These are phyloP conservation scores for Enteromius paludinosus DNA, from an alignment of 2,797 vertebrate genomes.

Conservation along the genomic window DNA sequence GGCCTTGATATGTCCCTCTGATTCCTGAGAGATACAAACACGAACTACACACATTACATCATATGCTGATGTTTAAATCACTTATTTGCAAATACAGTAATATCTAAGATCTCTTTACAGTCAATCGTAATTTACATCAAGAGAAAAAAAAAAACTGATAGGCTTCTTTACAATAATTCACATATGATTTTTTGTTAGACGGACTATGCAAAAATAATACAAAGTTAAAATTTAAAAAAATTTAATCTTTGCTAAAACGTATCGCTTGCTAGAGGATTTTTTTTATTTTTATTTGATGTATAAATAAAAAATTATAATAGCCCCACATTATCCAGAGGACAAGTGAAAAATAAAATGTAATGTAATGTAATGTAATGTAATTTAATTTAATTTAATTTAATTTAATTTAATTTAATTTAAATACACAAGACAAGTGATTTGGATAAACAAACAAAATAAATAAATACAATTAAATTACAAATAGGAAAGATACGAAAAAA, in stretches of 20 bases:
- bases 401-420: too few relatives aligned
- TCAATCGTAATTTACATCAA: slow-evolving; percentile 36
- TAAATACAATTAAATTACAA: background rate
- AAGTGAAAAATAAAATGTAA: too few relatives aligned
- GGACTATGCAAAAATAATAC: background rate
- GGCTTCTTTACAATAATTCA: background rate
- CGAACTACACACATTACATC: background rate
- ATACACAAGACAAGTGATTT: background rate
- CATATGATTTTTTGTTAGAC: background rate
- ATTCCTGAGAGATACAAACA: slow-evolving; percentile 60
- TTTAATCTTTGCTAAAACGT: too few relatives aligned
- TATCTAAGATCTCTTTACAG: background rate
- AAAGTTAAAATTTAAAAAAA: background rate
- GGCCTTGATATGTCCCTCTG: slow-evolving; percentile 92
- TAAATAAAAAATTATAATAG: too few relatives aligned
- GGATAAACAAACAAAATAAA: background rate
- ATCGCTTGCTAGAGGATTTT: background rate
- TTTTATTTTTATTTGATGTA: too few relatives aligned
- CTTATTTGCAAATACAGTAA: background rate
- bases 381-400: too few relatives aligned
- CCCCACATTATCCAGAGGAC: too few relatives aligned
- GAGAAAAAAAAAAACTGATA: background rate
- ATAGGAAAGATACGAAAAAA: background rate
- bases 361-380: too few relatives aligned
- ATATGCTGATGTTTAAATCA: background rate